Base-by-base conservation (phyloP, 2,797 vertebrate genomes). In the Megaceryle alcyon region DNA sequence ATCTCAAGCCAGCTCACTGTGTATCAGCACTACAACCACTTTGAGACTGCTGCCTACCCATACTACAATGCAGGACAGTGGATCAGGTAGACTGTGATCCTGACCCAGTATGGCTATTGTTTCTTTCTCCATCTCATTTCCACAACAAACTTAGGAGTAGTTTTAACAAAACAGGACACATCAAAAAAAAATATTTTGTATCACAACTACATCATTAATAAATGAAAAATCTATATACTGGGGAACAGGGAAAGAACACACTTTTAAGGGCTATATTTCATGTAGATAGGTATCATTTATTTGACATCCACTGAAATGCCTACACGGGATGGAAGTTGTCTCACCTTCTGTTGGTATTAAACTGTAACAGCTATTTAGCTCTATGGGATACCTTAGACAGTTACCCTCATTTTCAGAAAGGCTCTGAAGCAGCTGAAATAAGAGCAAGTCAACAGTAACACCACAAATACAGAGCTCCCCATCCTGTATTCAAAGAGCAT, bases 11-110 rank as follows among this genome's bases (percentile, higher is more conserved):
- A 77, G 22, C 41, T 18, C 4, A 54, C 7, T 46, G 51, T 0
- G 0, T 44, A 53, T 19, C 44, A 41, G 12, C 1, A 4, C 73
- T 25, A 68, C 49, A 79, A 33, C 12, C 31, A 39, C 8, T 0
- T 14, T 23, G 33, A n/a, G 61, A 70, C 18, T 18, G 28, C 53
- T 41, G 51, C 26, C 72, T 28, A 73, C 6, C 10, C 35, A 28
- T 7, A 35, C 13, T 12, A 25, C 82, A 89, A 77, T 22, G 54
- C 35, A 64, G 14, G 13, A 57, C 2, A 73, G 16, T 3, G 4
- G 33, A 80, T 31, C 51, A 51, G 10, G 10, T 43, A 1, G 2
- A 73, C 20, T 16, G 3, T 0, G 0, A 22, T 43, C 31, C 6
- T 60, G 19, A 78, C 10, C 5, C 26, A 73, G 23, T 31, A 51